These are phyloP conservation scores for Chascanopsetta lugubris DNA, from an alignment of 2,113 vertebrate species.

Conservation along the genomic window DNA sequence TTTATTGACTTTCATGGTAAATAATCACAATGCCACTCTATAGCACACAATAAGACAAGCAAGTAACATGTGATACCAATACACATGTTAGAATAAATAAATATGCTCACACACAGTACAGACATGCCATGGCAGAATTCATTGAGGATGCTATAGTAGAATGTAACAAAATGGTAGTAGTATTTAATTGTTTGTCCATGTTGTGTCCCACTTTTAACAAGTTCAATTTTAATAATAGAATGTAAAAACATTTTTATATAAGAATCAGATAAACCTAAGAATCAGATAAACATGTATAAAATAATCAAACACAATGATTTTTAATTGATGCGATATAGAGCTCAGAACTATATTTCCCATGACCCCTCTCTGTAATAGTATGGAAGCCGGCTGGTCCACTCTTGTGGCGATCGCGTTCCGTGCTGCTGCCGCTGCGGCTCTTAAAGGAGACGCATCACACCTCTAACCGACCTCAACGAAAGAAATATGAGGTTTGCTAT, in stretches of 20 bases:
- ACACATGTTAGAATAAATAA: too few species aligned
- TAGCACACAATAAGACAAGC: too few species aligned
- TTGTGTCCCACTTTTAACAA: too few species aligned
- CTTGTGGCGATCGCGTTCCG: background rate
- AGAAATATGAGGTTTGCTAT: slow-evolving; percentile 58
- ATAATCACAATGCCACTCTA: too few species aligned
- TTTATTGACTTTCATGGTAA: too few species aligned
- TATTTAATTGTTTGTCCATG: too few species aligned
- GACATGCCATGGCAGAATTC: too few species aligned
- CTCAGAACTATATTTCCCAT: slow-evolving; percentile 9
- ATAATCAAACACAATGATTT: background rate
- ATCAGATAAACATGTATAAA: background rate
- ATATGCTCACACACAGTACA: too few species aligned
- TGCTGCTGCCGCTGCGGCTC: background rate
- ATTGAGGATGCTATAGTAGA: background rate
- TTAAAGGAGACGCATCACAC: slow-evolving; percentile 55
- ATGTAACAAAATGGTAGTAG: background rate
- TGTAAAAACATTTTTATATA: too few species aligned
- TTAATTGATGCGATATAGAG: background rate
- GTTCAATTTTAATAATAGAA: too few species aligned
- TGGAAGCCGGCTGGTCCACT: slow-evolving; percentile 28
- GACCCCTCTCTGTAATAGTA: background rate
- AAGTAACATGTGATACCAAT: too few species aligned
- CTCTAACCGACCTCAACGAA: background rate
- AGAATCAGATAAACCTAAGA: background rate